phyloP scores from a whole-genome alignment of 2,797 vertebrate species.

The Bradypodion pumilum region DNA sequence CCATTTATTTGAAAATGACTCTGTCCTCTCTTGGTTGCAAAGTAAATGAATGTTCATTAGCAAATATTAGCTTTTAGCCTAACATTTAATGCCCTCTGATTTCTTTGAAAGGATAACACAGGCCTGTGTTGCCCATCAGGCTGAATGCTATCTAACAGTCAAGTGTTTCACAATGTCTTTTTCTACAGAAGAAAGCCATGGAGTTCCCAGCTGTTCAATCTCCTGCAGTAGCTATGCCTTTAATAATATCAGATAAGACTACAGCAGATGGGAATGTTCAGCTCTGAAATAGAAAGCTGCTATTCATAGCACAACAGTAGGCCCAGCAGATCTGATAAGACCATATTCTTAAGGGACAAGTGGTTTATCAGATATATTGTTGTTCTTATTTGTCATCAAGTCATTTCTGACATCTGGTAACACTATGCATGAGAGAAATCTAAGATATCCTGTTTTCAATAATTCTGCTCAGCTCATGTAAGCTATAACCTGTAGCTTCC shows the following conservation, averaged over 20 bases:
- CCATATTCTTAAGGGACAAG: neutral
- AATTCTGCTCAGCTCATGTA: no score
- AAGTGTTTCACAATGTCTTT: neutral
- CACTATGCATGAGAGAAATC: no score
- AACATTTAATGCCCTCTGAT: constrained; percentile 9
- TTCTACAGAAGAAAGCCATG: neutral
- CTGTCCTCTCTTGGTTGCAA: neutral
- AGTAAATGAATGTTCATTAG: constrained; percentile 22
- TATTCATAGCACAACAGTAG: neutral
- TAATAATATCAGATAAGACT: neutral
- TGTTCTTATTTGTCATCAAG: no score
- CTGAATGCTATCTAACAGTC: neutral
- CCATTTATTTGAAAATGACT: constrained; percentile 23
- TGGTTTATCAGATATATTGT: neutral
- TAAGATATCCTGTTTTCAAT: no score
- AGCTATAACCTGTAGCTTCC: no score
- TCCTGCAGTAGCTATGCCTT: neutral
- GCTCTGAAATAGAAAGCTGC: neutral
- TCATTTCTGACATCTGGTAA: no score
- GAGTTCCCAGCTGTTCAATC: neutral
- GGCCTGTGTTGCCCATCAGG: neutral
- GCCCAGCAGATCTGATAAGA: neutral
- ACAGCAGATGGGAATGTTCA: neutral
- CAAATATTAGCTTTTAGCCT: neutral
- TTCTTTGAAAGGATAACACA: neutral